Conservation (phyloP, 2,888 invertebrate species). For the Lottia gigantea region DNA sequence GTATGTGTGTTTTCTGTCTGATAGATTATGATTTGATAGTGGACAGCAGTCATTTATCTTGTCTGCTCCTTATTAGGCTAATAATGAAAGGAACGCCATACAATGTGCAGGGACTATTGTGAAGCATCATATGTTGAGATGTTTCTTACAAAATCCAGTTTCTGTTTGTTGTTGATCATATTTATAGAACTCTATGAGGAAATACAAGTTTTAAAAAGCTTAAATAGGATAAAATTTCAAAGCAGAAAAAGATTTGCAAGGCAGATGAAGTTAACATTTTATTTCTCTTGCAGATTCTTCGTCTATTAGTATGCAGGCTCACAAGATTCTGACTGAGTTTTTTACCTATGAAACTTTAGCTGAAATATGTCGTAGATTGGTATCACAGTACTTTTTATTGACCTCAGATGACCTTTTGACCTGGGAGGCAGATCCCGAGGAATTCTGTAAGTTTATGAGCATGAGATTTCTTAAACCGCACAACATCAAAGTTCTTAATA, state of each 20-base stretch:
- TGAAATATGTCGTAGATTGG: slow-evolving; percentile 85
- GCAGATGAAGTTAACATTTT: neutral
- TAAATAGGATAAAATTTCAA: too few relatives aligned
- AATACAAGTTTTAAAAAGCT: too few relatives aligned
- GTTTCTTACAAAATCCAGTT: too few relatives aligned
- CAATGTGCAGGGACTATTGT: neutral
- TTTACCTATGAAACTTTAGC: slow-evolving; percentile 81
- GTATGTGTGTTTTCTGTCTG: too few relatives aligned
- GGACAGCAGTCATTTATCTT: too few relatives aligned
- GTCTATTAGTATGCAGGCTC: slow-evolving; percentile 73
- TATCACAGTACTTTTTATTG: slow-evolving; percentile 88
- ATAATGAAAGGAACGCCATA: neutral
- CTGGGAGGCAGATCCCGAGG: slow-evolving; percentile 93
- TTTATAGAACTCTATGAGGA: too few relatives aligned
- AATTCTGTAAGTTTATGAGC: slow-evolving; percentile 74
- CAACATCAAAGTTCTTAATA: too few relatives aligned
- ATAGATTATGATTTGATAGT: too few relatives aligned
- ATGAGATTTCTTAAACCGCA: too few relatives aligned
- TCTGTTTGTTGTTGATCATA: too few relatives aligned
- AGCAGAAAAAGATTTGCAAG: too few relatives aligned
- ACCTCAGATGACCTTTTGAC: slow-evolving; percentile 84
- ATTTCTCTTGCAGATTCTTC: slow-evolving; percentile 67
- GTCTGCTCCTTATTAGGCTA: neutral
- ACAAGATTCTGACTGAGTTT: slow-evolving; percentile 80
- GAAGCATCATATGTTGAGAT: too few relatives aligned